These are phyloP conservation scores for Amiota mariae DNA, from an alignment of 2,888 invertebrate species.

Conservation along the genomic window DNA sequence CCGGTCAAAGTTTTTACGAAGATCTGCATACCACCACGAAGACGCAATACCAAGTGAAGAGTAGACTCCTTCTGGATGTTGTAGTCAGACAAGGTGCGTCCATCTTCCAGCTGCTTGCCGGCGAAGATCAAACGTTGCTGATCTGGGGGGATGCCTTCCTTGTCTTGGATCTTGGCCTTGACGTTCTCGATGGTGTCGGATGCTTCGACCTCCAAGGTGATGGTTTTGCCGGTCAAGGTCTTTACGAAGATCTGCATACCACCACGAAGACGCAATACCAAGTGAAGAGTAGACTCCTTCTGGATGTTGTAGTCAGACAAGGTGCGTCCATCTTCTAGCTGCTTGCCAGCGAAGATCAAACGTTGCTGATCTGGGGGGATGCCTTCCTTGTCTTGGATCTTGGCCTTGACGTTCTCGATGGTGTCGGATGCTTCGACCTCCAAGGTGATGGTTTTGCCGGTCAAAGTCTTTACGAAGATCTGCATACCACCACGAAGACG, in stretches of 20 bases:
- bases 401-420: constrained; percentile 69
- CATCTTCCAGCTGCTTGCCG: constrained; percentile 59
- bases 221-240: constrained; percentile 60
- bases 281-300: constrained; percentile 47
- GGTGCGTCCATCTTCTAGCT: constrained; percentile 17
- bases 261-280: constrained; percentile 77
- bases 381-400: constrained; percentile 30
- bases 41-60: constrained; percentile 85
- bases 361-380: constrained; percentile 27
- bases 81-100: constrained; percentile 48
- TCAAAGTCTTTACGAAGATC: constrained; percentile 53
- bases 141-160: constrained; percentile 64
- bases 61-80: constrained; percentile 74
- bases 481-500: constrained; percentile 50
- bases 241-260: constrained; percentile 77
- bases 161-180: constrained; percentile 63
- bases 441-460: constrained; percentile 53
- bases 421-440: constrained; percentile 54
- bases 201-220: constrained; percentile 58
- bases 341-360: constrained; percentile 17
- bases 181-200: constrained; percentile 59
- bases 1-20: constrained; percentile 52
- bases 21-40: constrained; percentile 65
- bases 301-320: constrained; percentile 13
- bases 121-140: constrained; percentile 62